Conservation (phyloP, 1,140 invertebrate genomes). For the Drosophila azteca region DNA sequence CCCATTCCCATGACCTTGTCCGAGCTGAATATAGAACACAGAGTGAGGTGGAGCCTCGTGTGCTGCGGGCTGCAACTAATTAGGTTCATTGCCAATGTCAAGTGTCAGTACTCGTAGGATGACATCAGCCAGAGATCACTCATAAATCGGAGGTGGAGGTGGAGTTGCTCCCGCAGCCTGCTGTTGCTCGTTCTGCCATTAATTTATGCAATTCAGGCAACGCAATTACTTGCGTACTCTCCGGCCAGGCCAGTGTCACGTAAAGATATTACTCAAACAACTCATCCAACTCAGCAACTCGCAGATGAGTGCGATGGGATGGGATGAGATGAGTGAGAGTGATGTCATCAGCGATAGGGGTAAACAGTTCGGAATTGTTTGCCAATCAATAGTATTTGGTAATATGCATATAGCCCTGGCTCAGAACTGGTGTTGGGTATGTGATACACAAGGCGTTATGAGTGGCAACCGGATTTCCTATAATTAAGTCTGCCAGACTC, state of each 20-base stretch:
- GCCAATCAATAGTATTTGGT: slow-evolving; percentile 59
- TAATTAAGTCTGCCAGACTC: slow-evolving; percentile 58
- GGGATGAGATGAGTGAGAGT: slow-evolving; percentile 29
- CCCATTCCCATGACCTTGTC: slow-evolving; percentile 74
- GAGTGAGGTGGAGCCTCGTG: slow-evolving; percentile 4
- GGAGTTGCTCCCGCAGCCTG: slow-evolving; percentile 45
- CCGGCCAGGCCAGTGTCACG: slow-evolving; percentile 7
- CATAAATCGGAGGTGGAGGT: slow-evolving; percentile 44
- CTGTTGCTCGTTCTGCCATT: slow-evolving; percentile 28
- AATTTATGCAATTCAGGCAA: slow-evolving; percentile 63
- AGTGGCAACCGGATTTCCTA: slow-evolving; percentile 69
- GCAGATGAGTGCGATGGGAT: background rate
- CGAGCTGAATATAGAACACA: slow-evolving; percentile 38
- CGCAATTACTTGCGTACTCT: slow-evolving; percentile 53
- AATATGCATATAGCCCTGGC: slow-evolving; percentile 47
- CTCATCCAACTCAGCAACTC: slow-evolving; percentile 20
- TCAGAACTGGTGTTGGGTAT: slow-evolving; percentile 41
- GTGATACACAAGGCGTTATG: slow-evolving; percentile 38
- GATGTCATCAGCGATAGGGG: slow-evolving; percentile 65
- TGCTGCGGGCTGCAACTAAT: slow-evolving; percentile 61
- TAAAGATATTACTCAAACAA: slow-evolving; percentile 25
- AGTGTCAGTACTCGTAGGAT: slow-evolving; percentile 58
- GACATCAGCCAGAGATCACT: slow-evolving; percentile 62
- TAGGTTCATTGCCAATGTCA: slow-evolving; percentile 79
- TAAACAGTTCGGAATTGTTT: slow-evolving; percentile 60